Evolutionary conservation across 2,797 vertebrate genomes (phyloP).

Genomic region (Alectoris magna): DNA sequence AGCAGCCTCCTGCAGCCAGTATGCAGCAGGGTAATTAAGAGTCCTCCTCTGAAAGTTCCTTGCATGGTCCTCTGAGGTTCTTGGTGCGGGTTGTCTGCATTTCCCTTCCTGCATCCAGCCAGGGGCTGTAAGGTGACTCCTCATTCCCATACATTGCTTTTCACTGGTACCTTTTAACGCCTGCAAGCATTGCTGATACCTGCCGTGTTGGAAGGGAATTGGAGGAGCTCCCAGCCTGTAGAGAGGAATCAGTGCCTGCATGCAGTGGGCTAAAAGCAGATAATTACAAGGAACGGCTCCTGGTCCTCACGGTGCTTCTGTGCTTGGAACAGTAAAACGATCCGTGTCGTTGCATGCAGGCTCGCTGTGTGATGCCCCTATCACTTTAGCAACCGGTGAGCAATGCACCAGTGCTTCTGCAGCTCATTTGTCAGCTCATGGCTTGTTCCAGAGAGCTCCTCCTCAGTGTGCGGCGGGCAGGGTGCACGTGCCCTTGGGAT

Average conservation of each 20-base stretch:
- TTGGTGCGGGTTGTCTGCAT: fast-evolving
- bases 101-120: neutral
- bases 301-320: neutral
- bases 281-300: neutral
- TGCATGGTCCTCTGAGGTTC: neutral
- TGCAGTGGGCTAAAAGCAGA: neutral
- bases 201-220: neutral
- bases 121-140: neutral
- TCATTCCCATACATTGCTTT: neutral
- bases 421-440: neutral
- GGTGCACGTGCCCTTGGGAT: neutral
- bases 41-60: neutral
- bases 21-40: neutral
- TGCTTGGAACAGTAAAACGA: neutral
- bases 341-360: neutral
- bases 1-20: neutral
- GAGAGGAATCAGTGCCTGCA: neutral
- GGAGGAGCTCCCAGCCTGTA: neutral
- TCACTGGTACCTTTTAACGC: neutral
- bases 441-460: neutral
- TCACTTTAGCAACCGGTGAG: conserved; percentile 4
- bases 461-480: neutral
- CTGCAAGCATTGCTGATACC: neutral
- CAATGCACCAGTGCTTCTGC: neutral
- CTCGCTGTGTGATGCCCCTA: neutral